These are phyloP conservation scores for Gonioctena quinquepunctata DNA, from an alignment of 1,140 invertebrate species.

Conservation along the genomic window DNA sequence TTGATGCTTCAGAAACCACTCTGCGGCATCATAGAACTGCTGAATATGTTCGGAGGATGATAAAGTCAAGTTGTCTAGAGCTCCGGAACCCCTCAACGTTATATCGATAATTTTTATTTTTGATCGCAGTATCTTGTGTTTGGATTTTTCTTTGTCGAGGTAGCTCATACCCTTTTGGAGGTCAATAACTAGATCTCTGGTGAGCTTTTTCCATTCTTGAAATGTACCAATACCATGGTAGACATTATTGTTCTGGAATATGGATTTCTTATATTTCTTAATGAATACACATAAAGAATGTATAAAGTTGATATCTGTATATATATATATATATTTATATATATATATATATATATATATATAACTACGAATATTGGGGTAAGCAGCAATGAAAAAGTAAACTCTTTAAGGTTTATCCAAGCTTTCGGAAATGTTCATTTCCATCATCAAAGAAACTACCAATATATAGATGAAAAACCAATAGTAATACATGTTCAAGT, in stretches of 20 bases:
- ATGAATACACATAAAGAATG: too few species aligned
- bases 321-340: too few species aligned
- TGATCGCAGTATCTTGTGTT: slow-evolving; percentile 73
- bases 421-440: too few species aligned
- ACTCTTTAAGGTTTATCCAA: too few species aligned
- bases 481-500: too few species aligned
- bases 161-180: slow-evolving; percentile 82
- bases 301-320: too few species aligned
- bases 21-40: slow-evolving; percentile 89
- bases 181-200: slow-evolving; percentile 88
- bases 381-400: too few species aligned
- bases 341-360: too few species aligned
- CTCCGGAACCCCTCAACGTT: slow-evolving; percentile 75
- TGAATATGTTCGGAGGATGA: slow-evolving; percentile 83
- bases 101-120: slow-evolving; percentile 74
- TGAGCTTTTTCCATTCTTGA: slow-evolving; percentile 77
- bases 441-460: too few species aligned
- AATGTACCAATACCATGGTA: slow-evolving; percentile 83
- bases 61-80: slow-evolving; percentile 81
- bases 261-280: too few species aligned
- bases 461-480: too few species aligned
- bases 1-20: slow-evolving; percentile 92
- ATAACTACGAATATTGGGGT: too few species aligned
- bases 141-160: slow-evolving; percentile 66
- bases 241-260: slow-evolving; percentile 70